Percentiles rank a stretch among this genome's conserved stretches.
phyloP scores from a whole-genome alignment of 2,797 vertebrate genomes.

The Peromyscus aztecus region DNA sequence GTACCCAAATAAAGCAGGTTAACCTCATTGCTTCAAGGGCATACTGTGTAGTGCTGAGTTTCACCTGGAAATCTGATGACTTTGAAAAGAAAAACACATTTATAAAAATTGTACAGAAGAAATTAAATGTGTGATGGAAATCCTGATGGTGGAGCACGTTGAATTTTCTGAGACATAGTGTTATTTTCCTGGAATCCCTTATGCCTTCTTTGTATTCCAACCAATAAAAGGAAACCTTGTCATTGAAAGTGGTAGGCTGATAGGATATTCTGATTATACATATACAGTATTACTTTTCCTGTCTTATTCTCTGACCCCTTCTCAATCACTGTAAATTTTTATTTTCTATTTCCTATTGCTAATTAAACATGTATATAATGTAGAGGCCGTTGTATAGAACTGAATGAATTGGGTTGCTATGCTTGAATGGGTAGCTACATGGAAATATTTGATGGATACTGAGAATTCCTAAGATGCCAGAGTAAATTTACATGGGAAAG shows the following conservation, averaged over 20 bases:
- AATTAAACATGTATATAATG: slow-evolving; percentile 86
- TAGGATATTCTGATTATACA: slow-evolving; percentile 85
- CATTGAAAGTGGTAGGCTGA: slow-evolving; percentile 84
- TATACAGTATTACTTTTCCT: slow-evolving; percentile 87
- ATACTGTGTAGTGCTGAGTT: slow-evolving; percentile 88
- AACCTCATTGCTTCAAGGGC: slow-evolving; percentile 89
- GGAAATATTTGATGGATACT: slow-evolving; percentile 82
- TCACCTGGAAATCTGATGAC: slow-evolving; percentile 85
- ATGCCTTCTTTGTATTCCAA: slow-evolving; percentile 87
- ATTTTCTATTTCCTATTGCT: slow-evolving; percentile 85
- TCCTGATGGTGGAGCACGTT: slow-evolving; percentile 85
- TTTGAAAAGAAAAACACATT: slow-evolving; percentile 84
- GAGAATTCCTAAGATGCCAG: slow-evolving; percentile 84
- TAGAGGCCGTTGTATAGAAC: slow-evolving; percentile 86
- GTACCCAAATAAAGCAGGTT: slow-evolving; percentile 89
- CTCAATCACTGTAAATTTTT: slow-evolving; percentile 83
- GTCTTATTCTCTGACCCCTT: slow-evolving; percentile 82
- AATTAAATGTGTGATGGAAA: slow-evolving; percentile 85
- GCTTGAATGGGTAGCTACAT: slow-evolving; percentile 85
- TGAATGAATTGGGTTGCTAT: slow-evolving; percentile 86
- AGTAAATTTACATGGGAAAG: slow-evolving; percentile 64
- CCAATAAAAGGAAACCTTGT: slow-evolving; percentile 83
- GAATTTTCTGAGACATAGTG: slow-evolving; percentile 88
- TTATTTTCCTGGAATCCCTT: slow-evolving; percentile 87
- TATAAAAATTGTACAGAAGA: slow-evolving; percentile 87